A percentile compares a stretch with the other conserved stretches of the same genome.
These are phyloP conservation scores for Papilio polytes DNA, from an alignment of 1,140 invertebrate species.

Conservation along the genomic window DNA sequence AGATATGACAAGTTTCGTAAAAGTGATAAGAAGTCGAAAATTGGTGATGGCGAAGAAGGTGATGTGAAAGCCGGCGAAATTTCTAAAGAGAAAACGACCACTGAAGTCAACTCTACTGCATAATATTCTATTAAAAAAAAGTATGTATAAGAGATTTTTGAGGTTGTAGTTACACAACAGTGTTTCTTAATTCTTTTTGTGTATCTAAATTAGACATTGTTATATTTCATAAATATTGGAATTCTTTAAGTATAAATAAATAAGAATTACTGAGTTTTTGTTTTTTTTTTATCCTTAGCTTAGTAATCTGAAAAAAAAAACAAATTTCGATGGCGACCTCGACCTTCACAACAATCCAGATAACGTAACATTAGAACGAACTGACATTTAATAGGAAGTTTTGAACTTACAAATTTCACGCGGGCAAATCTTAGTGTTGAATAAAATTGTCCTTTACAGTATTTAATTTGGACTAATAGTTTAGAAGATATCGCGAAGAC, in stretches of 20 bases:
- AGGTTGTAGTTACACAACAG: slow-evolving; percentile 23
- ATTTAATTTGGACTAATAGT: no score
- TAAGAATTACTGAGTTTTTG: neutral
- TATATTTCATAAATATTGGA: slow-evolving; percentile 14
- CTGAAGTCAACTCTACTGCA: slow-evolving; percentile 64
- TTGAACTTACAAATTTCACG: no score
- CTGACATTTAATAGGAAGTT: no score
- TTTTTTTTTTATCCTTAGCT: no score
- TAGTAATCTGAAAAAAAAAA: no score
- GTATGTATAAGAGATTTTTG: slow-evolving; percentile 35
- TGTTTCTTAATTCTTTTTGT: slow-evolving; percentile 1
- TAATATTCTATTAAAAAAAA: slow-evolving; percentile 46
- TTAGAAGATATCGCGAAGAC: no score
- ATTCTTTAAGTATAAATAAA: slow-evolving; percentile 13
- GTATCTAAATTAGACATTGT: slow-evolving; percentile 9
- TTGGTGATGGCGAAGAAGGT: slow-evolving; percentile 60
- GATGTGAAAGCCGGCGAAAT: slow-evolving; percentile 55
- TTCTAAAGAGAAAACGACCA: slow-evolving; percentile 58
- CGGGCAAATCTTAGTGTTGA: no score
- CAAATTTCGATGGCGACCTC: no score
- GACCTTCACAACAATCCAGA: no score
- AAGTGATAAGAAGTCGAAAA: slow-evolving; percentile 76
- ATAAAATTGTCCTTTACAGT: no score
- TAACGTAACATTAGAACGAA: no score
- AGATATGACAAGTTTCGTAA: slow-evolving; percentile 82